phyloP scores from a whole-genome alignment of 2,113 vertebrate species.

The Helogale parvula region DNA sequence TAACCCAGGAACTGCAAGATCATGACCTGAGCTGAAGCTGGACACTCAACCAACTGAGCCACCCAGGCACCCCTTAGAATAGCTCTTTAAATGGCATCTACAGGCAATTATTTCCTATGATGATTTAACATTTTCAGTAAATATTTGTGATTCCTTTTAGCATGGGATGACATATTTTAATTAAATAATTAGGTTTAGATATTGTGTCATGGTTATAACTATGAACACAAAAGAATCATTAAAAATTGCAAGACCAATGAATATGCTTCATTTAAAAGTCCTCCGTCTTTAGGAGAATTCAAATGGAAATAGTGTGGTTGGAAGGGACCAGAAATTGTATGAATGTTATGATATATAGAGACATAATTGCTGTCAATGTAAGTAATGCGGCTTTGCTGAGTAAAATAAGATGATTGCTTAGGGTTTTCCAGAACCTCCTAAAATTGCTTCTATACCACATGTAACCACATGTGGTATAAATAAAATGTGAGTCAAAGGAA shows the following conservation, averaged over 20 bases:
- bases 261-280: slow-evolving; percentile 34
- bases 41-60: too few species aligned
- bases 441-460: slow-evolving; percentile 83
- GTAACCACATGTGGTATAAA: slow-evolving; percentile 85
- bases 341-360: slow-evolving; percentile 68
- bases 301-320: slow-evolving; percentile 45
- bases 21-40: too few species aligned
- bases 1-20: too few species aligned
- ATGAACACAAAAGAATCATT: slow-evolving; percentile 23
- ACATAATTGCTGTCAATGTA: slow-evolving; percentile 76
- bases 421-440: slow-evolving; percentile 76
- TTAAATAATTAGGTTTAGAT: slow-evolving; percentile 4
- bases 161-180: not conserved
- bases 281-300: slow-evolving; percentile 40
- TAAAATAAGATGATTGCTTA: slow-evolving; percentile 79
- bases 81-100: not conserved
- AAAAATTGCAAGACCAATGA: slow-evolving; percentile 19
- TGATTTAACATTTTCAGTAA: slow-evolving; percentile 19
- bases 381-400: slow-evolving; percentile 71
- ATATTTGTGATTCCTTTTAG: slow-evolving; percentile 13
- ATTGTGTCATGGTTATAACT: not conserved
- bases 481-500: slow-evolving; percentile 84
- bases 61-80: not conserved
- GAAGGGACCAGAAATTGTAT: slow-evolving; percentile 52
- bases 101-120: not conserved